Evolutionary conservation across 2,113 vertebrate genomes (phyloP), one percentile per base, ranked within the genome.

Genomic region (Plotosus lineatus): DNA sequence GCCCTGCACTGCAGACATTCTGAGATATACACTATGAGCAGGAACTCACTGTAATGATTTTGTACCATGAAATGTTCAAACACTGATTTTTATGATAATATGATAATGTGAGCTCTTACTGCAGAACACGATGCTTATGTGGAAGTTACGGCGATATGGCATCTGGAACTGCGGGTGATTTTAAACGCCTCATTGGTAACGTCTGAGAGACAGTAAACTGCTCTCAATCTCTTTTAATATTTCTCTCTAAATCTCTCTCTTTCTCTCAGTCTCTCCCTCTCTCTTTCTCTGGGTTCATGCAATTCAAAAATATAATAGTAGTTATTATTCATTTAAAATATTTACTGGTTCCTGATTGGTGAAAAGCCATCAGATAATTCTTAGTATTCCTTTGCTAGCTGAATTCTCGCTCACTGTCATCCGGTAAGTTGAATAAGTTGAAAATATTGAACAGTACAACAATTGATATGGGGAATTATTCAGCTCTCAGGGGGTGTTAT

Each of bases 81-180:
- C 33, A 6, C 17, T 9, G 33, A 6, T 23, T n/a, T 38, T n/a
- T 26, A 42, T 68, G 65, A 66, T n/a, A 3, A 12, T 40, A 38
- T 14, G 23, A n/a, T 42, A 12, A 42, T 15, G 23, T 6, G 21
- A 68, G 38, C 19, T 40, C 65, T 42, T 42, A 42, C 38, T 42
- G 63, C 63, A 40, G 63, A 66, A 66, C 63, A n/a, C 19, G 1
- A 8, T 40, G 63, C 40, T 66, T 66, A 74, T 53, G 72, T 33
- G 50, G 5, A 74, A 12, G 50, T 53, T 53, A 74, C 33, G 33
- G 21, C 19, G 11, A 0, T 2, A 36, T 15, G 51, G 11, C 72
- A 75, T 53, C 72, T 55, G 72, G 72, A 75, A 51, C 28, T 55
- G 50, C 50, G 3, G 68, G n/a, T 50, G n/a, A 3, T 21, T 53